These are phyloP conservation scores for Vanessa cardui DNA, from an alignment of 2,888 invertebrate genomes.

Conservation along the genomic window DNA sequence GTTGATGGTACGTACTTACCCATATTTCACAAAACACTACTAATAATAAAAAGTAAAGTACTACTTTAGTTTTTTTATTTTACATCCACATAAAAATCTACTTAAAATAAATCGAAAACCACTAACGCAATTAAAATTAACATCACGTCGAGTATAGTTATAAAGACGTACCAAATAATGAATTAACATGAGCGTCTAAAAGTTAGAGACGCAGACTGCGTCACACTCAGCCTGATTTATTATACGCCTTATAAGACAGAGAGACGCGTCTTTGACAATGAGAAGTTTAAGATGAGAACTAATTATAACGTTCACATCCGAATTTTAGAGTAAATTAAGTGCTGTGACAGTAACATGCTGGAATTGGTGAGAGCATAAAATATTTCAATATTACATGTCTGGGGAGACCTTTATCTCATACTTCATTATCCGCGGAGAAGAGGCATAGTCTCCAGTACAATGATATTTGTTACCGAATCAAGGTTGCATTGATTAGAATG, in stretches of 20 bases:
- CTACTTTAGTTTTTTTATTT: no score
- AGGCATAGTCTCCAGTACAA: no score
- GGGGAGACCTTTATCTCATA: neutral
- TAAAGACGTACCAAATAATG: slow-evolving; percentile 33
- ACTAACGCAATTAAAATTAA: slow-evolving; percentile 24
- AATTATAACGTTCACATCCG: slow-evolving; percentile 10
- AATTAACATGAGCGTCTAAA: slow-evolving; percentile 56
- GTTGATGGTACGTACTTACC: no score
- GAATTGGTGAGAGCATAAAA: neutral
- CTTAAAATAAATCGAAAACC: neutral
- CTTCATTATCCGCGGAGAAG: no score
- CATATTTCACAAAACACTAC: no score
- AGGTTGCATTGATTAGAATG: no score
- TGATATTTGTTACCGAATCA: no score
- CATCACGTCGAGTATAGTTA: slow-evolving; percentile 16
- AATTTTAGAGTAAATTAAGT: slow-evolving; percentile 8
- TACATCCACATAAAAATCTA: no score
- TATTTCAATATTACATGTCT: neutral
- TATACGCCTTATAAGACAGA: slow-evolving; percentile 30
- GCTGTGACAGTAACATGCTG: slow-evolving; percentile 7
- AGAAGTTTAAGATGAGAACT: slow-evolving; percentile 26
- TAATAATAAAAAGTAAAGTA: no score
- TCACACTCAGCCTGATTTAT: slow-evolving; percentile 38
- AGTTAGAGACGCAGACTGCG: slow-evolving; percentile 45
- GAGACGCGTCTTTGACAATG: slow-evolving; percentile 28